These are phyloP conservation scores for Iselma pallidipennis DNA, from an alignment of 2,888 invertebrate species.

Conservation along the genomic window DNA sequence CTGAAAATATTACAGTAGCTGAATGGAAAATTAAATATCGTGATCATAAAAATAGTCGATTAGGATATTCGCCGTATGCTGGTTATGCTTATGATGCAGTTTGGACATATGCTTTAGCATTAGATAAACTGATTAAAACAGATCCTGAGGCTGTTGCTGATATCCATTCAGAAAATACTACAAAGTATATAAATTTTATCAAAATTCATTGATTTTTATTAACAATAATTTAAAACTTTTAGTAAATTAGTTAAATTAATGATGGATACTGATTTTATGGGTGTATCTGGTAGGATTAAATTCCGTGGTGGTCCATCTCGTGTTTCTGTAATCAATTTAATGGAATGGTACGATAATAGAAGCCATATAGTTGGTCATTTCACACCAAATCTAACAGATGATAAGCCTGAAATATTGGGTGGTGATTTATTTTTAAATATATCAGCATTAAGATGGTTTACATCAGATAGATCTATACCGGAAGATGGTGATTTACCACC, in stretches of 20 bases:
- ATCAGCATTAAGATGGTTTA: slow-evolving; percentile 68
- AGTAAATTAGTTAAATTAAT: slow-evolving; percentile 67
- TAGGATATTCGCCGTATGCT: slow-evolving; percentile 65
- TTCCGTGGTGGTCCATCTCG: slow-evolving; percentile 73
- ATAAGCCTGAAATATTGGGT: slow-evolving; percentile 56
- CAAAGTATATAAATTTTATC: slow-evolving; percentile 50
- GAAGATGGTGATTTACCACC: slow-evolving; percentile 67
- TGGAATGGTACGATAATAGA: slow-evolving; percentile 62
- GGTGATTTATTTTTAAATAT: slow-evolving; percentile 61
- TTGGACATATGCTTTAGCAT: slow-evolving; percentile 76
- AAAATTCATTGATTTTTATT: neutral
- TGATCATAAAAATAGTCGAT: slow-evolving; percentile 15
- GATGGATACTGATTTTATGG: slow-evolving; percentile 69
- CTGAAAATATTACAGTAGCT: slow-evolving; percentile 66
- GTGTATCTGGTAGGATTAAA: slow-evolving; percentile 73
- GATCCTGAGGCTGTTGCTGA: slow-evolving; percentile 63
- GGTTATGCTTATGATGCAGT: slow-evolving; percentile 82
- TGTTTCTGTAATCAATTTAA: slow-evolving; percentile 63
- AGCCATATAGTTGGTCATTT: slow-evolving; percentile 63
- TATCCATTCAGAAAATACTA: slow-evolving; percentile 60
- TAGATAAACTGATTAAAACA: slow-evolving; percentile 65
- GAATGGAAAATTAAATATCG: slow-evolving; percentile 64
- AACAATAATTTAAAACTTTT: slow-evolving; percentile 37
- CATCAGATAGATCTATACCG: slow-evolving; percentile 63
- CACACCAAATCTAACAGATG: slow-evolving; percentile 59